A percentile compares a stretch with the other conserved stretches of the same genome.
phyloP scores from a whole-genome alignment of 2,113 vertebrate species.

The Hippocampus mohnikei region DNA sequence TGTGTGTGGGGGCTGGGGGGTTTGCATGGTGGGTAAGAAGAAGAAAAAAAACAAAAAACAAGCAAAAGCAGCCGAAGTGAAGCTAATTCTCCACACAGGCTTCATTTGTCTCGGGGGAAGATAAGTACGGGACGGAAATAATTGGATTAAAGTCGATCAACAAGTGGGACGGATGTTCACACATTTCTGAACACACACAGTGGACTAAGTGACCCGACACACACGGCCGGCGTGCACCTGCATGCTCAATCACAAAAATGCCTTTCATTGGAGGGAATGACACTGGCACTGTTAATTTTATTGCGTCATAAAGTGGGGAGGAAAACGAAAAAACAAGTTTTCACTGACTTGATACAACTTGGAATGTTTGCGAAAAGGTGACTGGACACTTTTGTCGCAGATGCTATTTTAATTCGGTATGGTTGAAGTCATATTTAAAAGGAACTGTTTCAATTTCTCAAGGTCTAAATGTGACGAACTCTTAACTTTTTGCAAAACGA shows the following conservation, averaged over 20 bases:
- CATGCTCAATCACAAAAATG: neutral
- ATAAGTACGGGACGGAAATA: slow-evolving; percentile 71
- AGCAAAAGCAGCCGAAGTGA: slow-evolving; percentile 50
- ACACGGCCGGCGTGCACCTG: slow-evolving; percentile 1
- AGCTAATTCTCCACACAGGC: slow-evolving; percentile 61
- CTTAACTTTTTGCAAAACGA: neutral
- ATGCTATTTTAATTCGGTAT: too few species aligned
- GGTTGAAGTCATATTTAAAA: too few species aligned
- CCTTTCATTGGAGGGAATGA: neutral
- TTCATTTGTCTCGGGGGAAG: slow-evolving; percentile 66
- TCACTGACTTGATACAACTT: neutral
- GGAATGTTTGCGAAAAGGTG: neutral
- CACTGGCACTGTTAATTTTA: neutral
- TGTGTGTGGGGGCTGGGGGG: neutral
- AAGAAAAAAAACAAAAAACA: slow-evolving; percentile 15
- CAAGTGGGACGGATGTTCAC: slow-evolving; percentile 59
- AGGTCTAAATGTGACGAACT: neutral
- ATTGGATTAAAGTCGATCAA: slow-evolving; percentile 79
- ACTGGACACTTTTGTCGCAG: neutral
- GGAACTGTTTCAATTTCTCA: too few species aligned
- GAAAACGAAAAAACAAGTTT: neutral
- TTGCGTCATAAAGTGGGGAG: neutral
- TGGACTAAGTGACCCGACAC: slow-evolving; percentile 21
- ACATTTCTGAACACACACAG: slow-evolving; percentile 50
- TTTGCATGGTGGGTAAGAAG: neutral